Conservation (phyloP, 1,140 invertebrate genomes). For the Drosophila ercepeae region DNA sequence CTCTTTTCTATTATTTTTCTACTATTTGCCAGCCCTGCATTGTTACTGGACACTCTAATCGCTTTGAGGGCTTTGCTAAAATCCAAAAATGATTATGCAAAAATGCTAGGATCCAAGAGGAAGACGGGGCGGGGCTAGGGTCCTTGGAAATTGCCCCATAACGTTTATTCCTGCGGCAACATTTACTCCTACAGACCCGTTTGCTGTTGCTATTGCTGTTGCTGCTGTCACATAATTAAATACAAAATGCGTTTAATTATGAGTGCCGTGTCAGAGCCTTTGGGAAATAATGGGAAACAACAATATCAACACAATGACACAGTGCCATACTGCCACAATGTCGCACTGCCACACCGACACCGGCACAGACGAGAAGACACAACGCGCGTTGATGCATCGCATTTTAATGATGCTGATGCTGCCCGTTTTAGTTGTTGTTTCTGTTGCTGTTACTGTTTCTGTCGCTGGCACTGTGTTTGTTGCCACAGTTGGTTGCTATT, state of each 20-base stretch:
- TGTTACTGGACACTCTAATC: constrained; percentile 33
- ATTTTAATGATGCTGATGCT: constrained; percentile 41
- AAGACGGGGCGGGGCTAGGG: background rate
- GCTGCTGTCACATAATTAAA: constrained; percentile 48
- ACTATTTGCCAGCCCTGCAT: background rate
- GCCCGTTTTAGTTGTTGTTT: background rate
- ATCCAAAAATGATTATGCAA: constrained; percentile 45
- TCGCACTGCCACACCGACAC: background rate
- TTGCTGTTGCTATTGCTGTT: constrained; percentile 1
- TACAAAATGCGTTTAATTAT: constrained; percentile 61
- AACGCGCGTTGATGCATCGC: constrained; percentile 44
- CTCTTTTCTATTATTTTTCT: background rate
- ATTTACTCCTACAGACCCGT: background rate
- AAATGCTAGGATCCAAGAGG: constrained; percentile 10
- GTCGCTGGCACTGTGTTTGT: no score
- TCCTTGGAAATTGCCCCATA: background rate
- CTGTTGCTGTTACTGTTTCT: no score
- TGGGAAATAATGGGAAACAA: constrained; percentile 49
- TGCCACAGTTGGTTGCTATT: background rate
- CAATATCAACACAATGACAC: constrained; percentile 13
- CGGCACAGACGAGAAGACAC: background rate
- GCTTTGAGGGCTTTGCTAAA: constrained; percentile 31
- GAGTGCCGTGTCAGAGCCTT: constrained; percentile 43
- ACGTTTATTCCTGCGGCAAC: background rate
- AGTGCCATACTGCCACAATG: background rate